Percentiles rank a stretch among this genome's conserved stretches.
phyloP scores from a whole-genome alignment of 2,888 invertebrate genomes.

The Drosophila anomalata region DNA sequence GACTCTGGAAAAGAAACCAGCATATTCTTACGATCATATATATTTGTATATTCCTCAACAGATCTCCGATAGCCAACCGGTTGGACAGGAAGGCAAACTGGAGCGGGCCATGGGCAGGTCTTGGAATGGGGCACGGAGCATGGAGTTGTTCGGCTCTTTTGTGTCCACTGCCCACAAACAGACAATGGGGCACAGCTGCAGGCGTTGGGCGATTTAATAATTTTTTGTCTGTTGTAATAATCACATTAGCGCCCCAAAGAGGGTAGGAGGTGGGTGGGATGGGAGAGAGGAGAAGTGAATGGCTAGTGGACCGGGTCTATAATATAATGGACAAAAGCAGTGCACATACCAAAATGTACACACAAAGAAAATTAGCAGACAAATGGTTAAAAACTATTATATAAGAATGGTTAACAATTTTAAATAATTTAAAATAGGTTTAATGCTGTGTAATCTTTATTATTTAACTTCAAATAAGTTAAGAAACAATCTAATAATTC shows the following conservation, averaged over 20 bases:
- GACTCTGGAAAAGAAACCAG: slow-evolving; percentile 19
- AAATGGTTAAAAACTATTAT: background rate
- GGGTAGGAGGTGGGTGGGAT: background rate
- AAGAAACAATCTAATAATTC: background rate
- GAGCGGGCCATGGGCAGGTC: slow-evolving; percentile 28
- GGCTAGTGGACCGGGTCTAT: slow-evolving; percentile 14
- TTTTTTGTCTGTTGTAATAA: slow-evolving; percentile 43
- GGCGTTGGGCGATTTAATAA: slow-evolving; percentile 36
- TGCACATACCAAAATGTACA: slow-evolving; percentile 5
- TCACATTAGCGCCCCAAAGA: slow-evolving; percentile 31
- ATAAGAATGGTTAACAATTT: background rate
- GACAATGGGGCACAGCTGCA: slow-evolving; percentile 53
- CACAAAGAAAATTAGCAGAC: background rate
- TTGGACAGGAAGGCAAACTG: slow-evolving; percentile 52
- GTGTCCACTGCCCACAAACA: slow-evolving; percentile 29
- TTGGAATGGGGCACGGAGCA: slow-evolving; percentile 34
- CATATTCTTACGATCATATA: slow-evolving; percentile 14
- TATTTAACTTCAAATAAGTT: too few relatives aligned
- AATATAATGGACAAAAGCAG: slow-evolving; percentile 9
- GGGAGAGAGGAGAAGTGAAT: slow-evolving; percentile 21
- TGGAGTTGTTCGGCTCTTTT: slow-evolving; percentile 23
- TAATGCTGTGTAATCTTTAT: too few relatives aligned
- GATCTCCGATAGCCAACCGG: slow-evolving; percentile 67
- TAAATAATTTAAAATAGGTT: too few relatives aligned
- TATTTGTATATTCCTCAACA: slow-evolving; percentile 27